Conservation (phyloP, 2,888 invertebrate genomes). For the Luperina nickerlii region DNA sequence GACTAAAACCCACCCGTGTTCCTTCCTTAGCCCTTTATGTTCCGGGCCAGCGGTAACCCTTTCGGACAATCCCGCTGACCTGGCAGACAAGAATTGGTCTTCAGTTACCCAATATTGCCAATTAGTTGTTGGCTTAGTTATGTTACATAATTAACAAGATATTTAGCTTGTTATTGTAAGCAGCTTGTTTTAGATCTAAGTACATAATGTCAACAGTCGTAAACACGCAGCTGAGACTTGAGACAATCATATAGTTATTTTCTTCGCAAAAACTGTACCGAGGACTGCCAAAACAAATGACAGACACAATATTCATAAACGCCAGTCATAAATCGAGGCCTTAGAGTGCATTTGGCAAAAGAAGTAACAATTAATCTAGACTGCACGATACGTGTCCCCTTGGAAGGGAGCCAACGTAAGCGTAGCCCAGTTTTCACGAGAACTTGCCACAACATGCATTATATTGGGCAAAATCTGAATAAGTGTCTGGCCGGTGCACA, state of each 20-base stretch:
- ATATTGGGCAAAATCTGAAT: conserved; percentile 64
- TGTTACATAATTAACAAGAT: not conserved
- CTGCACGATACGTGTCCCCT: conserved; percentile 73
- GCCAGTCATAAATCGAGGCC: conserved; percentile 76
- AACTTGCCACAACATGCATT: conserved; percentile 71
- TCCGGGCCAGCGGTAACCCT: too few relatives aligned
- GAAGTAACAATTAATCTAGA: conserved; percentile 85
- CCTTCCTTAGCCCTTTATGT: too few relatives aligned
- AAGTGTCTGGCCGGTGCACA: conserved; percentile 59
- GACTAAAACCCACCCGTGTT: too few relatives aligned
- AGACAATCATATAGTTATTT: too few relatives aligned
- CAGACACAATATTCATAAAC: conserved; percentile 71
- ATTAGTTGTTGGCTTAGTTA: not conserved
- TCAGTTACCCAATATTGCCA: not conserved
- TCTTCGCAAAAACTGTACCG: not conserved
- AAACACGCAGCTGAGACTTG: not conserved
- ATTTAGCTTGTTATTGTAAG: not conserved
- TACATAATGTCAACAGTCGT: not conserved
- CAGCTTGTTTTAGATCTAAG: not conserved
- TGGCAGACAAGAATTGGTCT: too few relatives aligned
- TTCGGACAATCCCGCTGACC: too few relatives aligned
- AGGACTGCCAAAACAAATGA: conserved; percentile 65
- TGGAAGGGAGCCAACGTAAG: conserved; percentile 80
- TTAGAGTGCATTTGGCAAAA: conserved; percentile 84
- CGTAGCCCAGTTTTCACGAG: conserved; percentile 57